Conservation (phyloP, 2,797 vertebrate species). For the Periophthalmus magnuspinnatus region DNA sequence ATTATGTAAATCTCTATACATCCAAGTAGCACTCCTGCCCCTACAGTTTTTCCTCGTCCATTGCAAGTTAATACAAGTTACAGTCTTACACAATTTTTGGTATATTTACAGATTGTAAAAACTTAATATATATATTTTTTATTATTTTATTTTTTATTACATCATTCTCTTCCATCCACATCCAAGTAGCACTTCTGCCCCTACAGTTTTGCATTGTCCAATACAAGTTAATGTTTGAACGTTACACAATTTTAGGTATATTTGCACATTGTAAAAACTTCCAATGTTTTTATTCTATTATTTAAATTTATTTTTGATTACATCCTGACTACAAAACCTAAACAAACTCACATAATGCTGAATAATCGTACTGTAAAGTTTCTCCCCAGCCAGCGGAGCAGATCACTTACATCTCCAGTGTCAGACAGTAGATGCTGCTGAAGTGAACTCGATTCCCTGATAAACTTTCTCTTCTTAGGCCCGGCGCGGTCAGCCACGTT, state of each 20-base stretch:
- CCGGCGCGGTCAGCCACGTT: conserved; percentile 73
- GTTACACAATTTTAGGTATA: not conserved
- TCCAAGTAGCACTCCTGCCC: too few relatives aligned
- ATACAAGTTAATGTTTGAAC: not conserved
- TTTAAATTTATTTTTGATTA: too few relatives aligned
- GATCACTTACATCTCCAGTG: conserved; percentile 73
- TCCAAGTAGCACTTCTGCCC: too few relatives aligned
- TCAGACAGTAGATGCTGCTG: conserved; percentile 75
- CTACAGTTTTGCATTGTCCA: not conserved
- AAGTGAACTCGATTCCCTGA: conserved; percentile 65
- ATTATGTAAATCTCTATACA: too few relatives aligned
- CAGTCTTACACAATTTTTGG: not conserved
- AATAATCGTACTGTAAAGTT: not conserved
- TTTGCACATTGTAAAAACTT: too few relatives aligned
- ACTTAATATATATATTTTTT: too few relatives aligned
- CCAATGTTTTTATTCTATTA: too few relatives aligned
- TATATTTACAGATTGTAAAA: too few relatives aligned
- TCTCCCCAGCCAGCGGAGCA: conserved; percentile 2
- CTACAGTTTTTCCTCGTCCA: too few relatives aligned
- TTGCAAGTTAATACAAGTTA: not conserved
- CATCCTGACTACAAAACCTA: not conserved
- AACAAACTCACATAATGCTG: not conserved
- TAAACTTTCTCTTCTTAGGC: conserved; percentile 61
- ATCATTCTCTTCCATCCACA: too few relatives aligned
- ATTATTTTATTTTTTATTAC: too few relatives aligned